Base-by-base conservation (phyloP, 2,113 vertebrate genomes). In the Campylomormyrus numenius region DNA sequence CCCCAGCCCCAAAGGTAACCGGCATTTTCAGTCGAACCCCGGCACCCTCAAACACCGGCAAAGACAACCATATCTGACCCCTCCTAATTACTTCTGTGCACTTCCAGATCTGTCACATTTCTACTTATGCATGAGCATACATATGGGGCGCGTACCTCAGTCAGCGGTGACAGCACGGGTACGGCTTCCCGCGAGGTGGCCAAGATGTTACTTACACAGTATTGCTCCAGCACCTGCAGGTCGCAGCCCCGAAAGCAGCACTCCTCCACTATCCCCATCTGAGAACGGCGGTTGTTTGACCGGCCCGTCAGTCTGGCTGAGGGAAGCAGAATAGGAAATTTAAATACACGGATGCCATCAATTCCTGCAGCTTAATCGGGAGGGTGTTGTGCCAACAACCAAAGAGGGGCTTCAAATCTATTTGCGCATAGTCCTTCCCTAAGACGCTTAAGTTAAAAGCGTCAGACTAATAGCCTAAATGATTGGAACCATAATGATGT, bases 221-320 rank as follows among this genome's bases (percentile, higher is more conserved):
- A 99, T 24, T 97, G 98, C 95, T 99, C 98, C 94, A 99, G 95
- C 42, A 99, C 96, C 93, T 96, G 96, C 93, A 99, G 96, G 95
- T 99, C 97, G 2, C 98, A 99, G 94, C 98, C 97, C 91, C 96
- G 97, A 96, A 99, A 99, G 95, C 98, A 99, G 91, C 98, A 99
- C 92, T 99, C 98, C 49, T 99, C 98, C 92, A 99, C 98, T 0
- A 99, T 99, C 45, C 98, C 98, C 87, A 95, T 96, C 94, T 96
- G 97, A 91, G 96, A 90, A 89, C 98, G 96, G 19, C 97, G 95
- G 89, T 88, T 95, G 93, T 91, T 97, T 90, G 95, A 94, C 93
- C 97, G 96, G 92, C 96, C 97, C 87, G 96, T 96, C 0, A 97
- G 97, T 91, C 97, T 96, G 96, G 97, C 98, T 99, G 95, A 88